Evolutionary conservation across 2,888 invertebrate species (phyloP), one percentile per base, ranked within the genome.

Genomic region (Horisme vitalbata): DNA sequence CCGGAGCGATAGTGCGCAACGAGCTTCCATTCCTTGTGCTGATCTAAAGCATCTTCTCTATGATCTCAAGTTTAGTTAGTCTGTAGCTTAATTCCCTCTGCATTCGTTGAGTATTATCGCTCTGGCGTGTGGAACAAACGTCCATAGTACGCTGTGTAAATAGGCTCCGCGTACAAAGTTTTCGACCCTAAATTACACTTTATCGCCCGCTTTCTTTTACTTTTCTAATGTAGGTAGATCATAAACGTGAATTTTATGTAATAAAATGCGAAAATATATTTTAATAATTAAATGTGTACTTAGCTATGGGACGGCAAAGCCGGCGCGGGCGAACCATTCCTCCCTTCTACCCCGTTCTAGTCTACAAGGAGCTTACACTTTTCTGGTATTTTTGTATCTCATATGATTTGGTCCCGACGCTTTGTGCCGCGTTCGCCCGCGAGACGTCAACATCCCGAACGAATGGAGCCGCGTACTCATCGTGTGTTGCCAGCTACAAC

Each of bases 181-280:
- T 75, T 85, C 73, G 79, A 86, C 81, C 82, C 81, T 85, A 79
- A 83, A 83, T 78, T 79, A 81, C 81, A 80, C 72, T 76, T 77
- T 69, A 79, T 81, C 69, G 73, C 83, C 88, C 79, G 87, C 88
- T 88, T 87, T 83, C 81, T 59, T 80, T 83, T 80, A 69, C 71
- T 87, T 88, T 87, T 86, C 82, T 86, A 86, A 85, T 74, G 79
- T 89, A 88, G 86, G 83, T 88, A 88, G 88, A 83, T 77, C 85
- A 83, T 87, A 87, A 58, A 89, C 88, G 85, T 89, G 84, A 89
- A 89, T 88, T 88, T 87, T 89, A 86, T 88, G 86, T 89, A 89
- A 88, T 87, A 86, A 82, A 89, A 87, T 85, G 88, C 87, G 84
- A 81, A 85, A 83, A 87, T 89, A 89, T 89, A 89, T 88, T 88